Conservation (phyloP, 2,113 vertebrate genomes). For the Larimichthys crocea region DNA sequence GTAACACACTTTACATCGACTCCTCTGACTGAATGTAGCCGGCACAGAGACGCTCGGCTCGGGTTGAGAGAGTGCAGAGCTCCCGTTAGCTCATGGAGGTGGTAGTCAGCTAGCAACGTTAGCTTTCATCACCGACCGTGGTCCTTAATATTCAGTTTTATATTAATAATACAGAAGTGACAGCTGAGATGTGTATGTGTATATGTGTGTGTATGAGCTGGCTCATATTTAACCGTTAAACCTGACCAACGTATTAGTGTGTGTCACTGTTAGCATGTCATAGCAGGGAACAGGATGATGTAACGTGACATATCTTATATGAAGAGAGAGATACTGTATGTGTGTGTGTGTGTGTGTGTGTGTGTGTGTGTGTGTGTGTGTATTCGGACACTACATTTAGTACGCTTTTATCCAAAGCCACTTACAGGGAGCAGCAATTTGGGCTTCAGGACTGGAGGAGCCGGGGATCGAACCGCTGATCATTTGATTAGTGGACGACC, state of each 20-base stretch:
- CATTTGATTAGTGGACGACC: no score
- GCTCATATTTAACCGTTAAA: neutral
- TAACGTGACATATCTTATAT: slow-evolving; percentile 8
- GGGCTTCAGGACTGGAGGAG: no score
- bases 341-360: neutral
- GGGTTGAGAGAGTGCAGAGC: neutral
- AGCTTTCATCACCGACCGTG: neutral
- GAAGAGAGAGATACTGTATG: neutral
- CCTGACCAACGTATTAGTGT: fast-evolving
- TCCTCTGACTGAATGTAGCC: neutral
- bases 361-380: neutral
- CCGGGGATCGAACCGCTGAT: no score
- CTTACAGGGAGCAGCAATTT: no score
- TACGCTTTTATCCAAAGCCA: no score
- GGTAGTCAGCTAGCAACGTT: slow-evolving; percentile 35
- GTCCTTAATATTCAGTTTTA: slow-evolving; percentile 17
- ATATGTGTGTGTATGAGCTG: neutral
- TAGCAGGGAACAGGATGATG: slow-evolving; percentile 24
- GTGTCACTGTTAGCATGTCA: neutral
- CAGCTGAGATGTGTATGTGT: neutral
- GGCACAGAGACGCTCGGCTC: no score
- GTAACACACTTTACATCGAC: slow-evolving; percentile 45
- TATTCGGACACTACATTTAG: neutral
- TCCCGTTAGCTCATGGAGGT: neutral
- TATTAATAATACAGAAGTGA: neutral